phyloP scores from a whole-genome alignment of 2,113 vertebrate genomes.

The Gallinago undulata region DNA sequence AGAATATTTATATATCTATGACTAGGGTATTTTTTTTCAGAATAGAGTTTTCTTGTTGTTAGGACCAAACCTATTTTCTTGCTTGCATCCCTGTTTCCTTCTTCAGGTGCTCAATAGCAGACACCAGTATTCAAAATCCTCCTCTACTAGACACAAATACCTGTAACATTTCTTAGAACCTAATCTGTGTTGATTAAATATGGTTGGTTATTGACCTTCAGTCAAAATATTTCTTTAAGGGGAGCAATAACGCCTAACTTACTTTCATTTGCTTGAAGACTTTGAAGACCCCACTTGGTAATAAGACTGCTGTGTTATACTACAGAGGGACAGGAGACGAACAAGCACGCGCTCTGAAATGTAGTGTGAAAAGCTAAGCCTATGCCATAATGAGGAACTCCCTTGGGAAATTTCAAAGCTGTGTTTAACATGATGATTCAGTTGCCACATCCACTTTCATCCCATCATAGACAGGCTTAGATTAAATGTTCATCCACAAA shows the following conservation, averaged over 20 bases:
- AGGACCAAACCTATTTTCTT: not conserved
- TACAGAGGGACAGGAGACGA: not conserved
- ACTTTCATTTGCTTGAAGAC: not conserved
- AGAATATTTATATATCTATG: conserved; percentile 36
- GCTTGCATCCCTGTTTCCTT: not conserved
- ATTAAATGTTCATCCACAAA: not conserved
- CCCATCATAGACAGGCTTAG: not conserved
- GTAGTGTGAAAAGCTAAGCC: not conserved
- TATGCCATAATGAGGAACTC: not conserved
- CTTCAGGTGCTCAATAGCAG: not conserved
- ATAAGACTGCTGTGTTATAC: not conserved
- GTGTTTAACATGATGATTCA: not conserved
- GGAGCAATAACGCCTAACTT: not conserved
- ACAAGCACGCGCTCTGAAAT: not conserved
- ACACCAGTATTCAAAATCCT: not conserved
- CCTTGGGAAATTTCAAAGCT: not conserved
- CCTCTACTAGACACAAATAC: not conserved
- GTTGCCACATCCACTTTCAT: not conserved
- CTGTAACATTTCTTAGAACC: not conserved
- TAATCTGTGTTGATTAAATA: not conserved
- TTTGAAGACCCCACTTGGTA: not conserved
- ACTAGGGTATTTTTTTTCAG: not conserved
- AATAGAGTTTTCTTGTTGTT: not conserved
- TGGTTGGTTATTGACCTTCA: not conserved
- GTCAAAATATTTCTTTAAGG: not conserved